A percentile compares a stretch with the other conserved stretches of the same genome.
Evolutionary conservation across 1,140 invertebrate species (phyloP).

Genomic region (Caenorhabditis tropicalis): DNA sequence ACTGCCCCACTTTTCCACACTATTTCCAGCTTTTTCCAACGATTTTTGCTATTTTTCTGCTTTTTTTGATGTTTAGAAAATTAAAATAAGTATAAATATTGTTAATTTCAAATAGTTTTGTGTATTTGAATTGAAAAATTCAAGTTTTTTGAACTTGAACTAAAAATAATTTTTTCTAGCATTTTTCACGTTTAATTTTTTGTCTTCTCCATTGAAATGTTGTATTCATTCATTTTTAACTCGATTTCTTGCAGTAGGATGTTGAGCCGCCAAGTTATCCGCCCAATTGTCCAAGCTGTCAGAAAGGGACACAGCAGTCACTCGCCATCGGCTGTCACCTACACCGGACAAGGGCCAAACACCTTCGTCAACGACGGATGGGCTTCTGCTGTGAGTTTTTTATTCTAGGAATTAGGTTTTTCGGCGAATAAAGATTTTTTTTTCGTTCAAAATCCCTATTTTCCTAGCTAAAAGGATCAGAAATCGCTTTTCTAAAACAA

Average conservation of each 20-base stretch:
- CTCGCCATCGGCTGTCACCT: slow-evolving; percentile 56
- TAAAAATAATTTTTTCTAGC: too few relatives aligned
- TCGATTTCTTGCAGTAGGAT: slow-evolving; percentile 43
- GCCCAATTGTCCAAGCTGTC: slow-evolving; percentile 55
- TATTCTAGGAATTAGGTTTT: background rate
- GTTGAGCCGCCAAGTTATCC: slow-evolving; percentile 52
- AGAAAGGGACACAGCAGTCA: slow-evolving; percentile 55
- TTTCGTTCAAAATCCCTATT: too few relatives aligned
- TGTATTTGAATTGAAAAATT: too few relatives aligned
- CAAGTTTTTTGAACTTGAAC: too few relatives aligned
- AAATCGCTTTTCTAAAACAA: background rate
- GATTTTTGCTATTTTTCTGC: background rate
- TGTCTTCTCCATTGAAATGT: too few relatives aligned
- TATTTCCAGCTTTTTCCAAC: background rate
- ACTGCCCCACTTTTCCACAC: background rate
- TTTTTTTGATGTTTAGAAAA: background rate
- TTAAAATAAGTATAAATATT: too few relatives aligned
- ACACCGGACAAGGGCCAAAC: slow-evolving; percentile 59
- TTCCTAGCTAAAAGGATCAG: background rate
- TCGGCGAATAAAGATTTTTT: too few relatives aligned
- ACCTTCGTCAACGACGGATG: slow-evolving; percentile 61
- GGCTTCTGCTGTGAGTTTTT: slow-evolving; percentile 62
- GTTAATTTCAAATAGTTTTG: too few relatives aligned
- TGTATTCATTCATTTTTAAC: background rate
- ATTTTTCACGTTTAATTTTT: too few relatives aligned